phyloP scores from a whole-genome alignment of 2,113 vertebrate genomes.

The Procavia capensis region DNA sequence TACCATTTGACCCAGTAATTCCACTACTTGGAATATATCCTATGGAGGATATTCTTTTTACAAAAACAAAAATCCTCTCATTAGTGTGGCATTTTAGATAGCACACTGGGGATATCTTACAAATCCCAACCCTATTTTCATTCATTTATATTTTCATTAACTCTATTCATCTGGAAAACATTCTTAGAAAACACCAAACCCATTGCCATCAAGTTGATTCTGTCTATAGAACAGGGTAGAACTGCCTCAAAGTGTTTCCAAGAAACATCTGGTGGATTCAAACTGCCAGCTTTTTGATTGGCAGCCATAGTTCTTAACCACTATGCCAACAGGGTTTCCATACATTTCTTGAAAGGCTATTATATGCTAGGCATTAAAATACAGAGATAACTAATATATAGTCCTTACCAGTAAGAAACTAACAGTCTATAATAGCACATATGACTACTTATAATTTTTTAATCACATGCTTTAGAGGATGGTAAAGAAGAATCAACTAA shows the following conservation, averaged over 20 bases:
- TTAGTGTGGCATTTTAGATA: not conserved
- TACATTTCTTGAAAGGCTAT: too few species aligned
- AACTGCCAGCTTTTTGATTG: too few species aligned
- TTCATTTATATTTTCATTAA: constrained; percentile 26
- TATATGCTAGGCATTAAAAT: not conserved
- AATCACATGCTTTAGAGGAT: constrained; percentile 9
- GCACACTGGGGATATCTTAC: not conserved
- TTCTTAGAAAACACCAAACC: not conserved
- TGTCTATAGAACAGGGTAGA: too few species aligned
- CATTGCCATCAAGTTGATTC: too few species aligned
- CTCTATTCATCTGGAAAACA: not conserved
- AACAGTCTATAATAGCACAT: not conserved
- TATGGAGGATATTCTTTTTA: constrained; percentile 16
- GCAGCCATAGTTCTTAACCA: too few species aligned
- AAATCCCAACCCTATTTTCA: not conserved
- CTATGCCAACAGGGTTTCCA: too few species aligned
- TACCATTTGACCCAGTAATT: too few species aligned
- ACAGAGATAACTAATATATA: constrained; percentile 4
- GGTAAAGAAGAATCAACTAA: constrained; percentile 37
- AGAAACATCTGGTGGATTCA: too few species aligned
- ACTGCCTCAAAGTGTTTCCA: too few species aligned
- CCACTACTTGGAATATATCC: too few species aligned
- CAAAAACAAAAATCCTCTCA: constrained; percentile 1
- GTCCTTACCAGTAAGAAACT: not conserved
- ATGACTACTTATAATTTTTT: constrained; percentile 37